Evolutionary conservation across 1,140 invertebrate species (phyloP).

Genomic region (Drosophila azteca): DNA sequence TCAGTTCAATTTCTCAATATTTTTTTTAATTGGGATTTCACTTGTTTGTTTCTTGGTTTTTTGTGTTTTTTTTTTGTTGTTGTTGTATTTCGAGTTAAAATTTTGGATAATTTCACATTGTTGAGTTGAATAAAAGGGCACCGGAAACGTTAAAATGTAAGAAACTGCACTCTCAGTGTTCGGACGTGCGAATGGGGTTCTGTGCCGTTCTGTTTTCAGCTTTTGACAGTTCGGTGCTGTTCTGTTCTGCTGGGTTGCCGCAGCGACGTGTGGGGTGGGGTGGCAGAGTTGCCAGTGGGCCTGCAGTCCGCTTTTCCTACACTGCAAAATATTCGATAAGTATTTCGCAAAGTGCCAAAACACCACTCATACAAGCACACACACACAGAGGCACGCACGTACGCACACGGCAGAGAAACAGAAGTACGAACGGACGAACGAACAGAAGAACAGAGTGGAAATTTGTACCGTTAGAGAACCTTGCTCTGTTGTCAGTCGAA

Average conservation of each 20-base stretch:
- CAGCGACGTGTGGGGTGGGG: background rate
- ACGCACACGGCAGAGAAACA: slow-evolving; percentile 7
- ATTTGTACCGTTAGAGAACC: slow-evolving; percentile 13
- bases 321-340: slow-evolving; percentile 32
- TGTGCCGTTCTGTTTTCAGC: slow-evolving; percentile 9
- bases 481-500: slow-evolving; percentile 61
- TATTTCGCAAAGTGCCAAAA: slow-evolving; percentile 27
- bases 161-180: slow-evolving; percentile 31
- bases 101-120: slow-evolving; percentile 40
- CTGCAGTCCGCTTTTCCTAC: slow-evolving; percentile 12
- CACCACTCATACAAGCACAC: slow-evolving; percentile 15
- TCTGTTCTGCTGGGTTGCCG: slow-evolving; percentile 5
- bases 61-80: slow-evolving; percentile 1
- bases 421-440: slow-evolving; percentile 14
- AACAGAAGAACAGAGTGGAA: slow-evolving; percentile 38
- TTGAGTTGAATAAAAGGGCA: slow-evolving; percentile 10
- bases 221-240: slow-evolving; percentile 15
- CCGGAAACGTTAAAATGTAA: slow-evolving; percentile 14
- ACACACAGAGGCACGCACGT: slow-evolving; percentile 3
- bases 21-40: slow-evolving; percentile 4
- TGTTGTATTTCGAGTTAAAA: slow-evolving; percentile 1
- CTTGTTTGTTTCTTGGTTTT: slow-evolving; percentile 7
- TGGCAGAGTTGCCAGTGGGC: too few species aligned
- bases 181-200: slow-evolving; percentile 11
- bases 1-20: slow-evolving; percentile 8